These are phyloP conservation scores for Cryptosula pallasiana DNA, from an alignment of 2,888 invertebrate species.

Conservation along the genomic window DNA sequence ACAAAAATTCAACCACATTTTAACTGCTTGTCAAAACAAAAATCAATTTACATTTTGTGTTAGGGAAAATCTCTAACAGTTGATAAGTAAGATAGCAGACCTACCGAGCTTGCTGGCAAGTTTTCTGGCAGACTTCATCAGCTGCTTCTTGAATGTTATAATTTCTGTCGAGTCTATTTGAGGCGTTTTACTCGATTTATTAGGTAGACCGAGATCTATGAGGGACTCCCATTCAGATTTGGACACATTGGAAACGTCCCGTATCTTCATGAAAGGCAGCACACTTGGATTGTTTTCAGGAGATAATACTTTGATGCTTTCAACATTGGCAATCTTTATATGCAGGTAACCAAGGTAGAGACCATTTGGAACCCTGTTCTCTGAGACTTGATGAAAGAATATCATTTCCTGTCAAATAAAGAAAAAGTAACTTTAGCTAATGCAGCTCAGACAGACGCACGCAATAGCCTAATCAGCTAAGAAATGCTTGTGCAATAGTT, in stretches of 20 bases:
- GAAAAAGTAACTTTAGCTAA: too few relatives aligned
- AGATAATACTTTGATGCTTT: constrained; percentile 86
- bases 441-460: too few relatives aligned
- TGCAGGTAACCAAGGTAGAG: constrained; percentile 93
- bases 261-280: constrained; percentile 83
- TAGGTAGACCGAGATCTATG: constrained; percentile 39
- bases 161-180: not conserved
- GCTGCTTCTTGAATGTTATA: constrained; percentile 46
- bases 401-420: constrained; percentile 58
- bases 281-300: constrained; percentile 89
- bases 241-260: constrained; percentile 92
- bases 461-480: too few relatives aligned
- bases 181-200: not conserved
- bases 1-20: too few relatives aligned
- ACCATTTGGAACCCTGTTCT: constrained; percentile 75
- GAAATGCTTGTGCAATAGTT: too few relatives aligned
- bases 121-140: constrained; percentile 43
- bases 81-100: constrained; percentile 24
- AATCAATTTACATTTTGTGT: too few relatives aligned
- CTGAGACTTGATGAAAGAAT: constrained; percentile 71
- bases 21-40: too few relatives aligned
- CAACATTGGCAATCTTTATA: constrained; percentile 84
- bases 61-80: too few relatives aligned
- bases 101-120: constrained; percentile 47
- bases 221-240: constrained; percentile 96